Percentiles rank a stretch among this genome's conserved stretches.
Evolutionary conservation across 2,113 vertebrate species (phyloP).

Genomic region (Podarcis raffonei): DNA sequence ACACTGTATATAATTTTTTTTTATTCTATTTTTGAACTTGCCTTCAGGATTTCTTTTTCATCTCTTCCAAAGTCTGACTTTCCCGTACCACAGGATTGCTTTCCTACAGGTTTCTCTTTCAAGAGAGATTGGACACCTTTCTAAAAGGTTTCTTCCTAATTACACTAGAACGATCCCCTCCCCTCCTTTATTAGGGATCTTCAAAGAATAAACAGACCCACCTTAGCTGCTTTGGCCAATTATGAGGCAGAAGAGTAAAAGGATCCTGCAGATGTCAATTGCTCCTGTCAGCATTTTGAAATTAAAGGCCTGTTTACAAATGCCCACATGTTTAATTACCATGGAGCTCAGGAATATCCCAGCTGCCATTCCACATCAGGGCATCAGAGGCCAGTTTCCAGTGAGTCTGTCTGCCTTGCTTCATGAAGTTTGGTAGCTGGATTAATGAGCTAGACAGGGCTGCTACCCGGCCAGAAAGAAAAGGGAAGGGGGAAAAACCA

Average conservation of each 20-base stretch:
- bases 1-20: neutral
- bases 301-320: slow-evolving; percentile 35
- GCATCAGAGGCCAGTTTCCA: slow-evolving; percentile 26
- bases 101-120: neutral
- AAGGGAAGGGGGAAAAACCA: neutral
- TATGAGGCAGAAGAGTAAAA: slow-evolving; percentile 4
- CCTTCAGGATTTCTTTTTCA: neutral
- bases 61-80: too few relatives aligned
- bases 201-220: slow-evolving; percentile 46
- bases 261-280: slow-evolving; percentile 3
- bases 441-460: neutral
- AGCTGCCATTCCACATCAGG: slow-evolving; percentile 12
- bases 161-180: neutral
- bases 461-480: neutral
- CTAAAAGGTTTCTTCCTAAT: neutral
- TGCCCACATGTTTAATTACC: slow-evolving; percentile 33
- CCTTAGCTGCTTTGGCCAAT: slow-evolving; percentile 32
- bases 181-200: slow-evolving; percentile 44
- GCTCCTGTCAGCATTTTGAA: slow-evolving; percentile 29
- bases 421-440: neutral
- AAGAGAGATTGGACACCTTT: slow-evolving; percentile 34
- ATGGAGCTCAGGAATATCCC: slow-evolving; percentile 8
- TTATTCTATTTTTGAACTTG: neutral
- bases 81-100: neutral
- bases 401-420: neutral